These are phyloP conservation scores for Maconellicoccus hirsutus DNA, from an alignment of 1,140 invertebrate genomes.

Conservation along the genomic window DNA sequence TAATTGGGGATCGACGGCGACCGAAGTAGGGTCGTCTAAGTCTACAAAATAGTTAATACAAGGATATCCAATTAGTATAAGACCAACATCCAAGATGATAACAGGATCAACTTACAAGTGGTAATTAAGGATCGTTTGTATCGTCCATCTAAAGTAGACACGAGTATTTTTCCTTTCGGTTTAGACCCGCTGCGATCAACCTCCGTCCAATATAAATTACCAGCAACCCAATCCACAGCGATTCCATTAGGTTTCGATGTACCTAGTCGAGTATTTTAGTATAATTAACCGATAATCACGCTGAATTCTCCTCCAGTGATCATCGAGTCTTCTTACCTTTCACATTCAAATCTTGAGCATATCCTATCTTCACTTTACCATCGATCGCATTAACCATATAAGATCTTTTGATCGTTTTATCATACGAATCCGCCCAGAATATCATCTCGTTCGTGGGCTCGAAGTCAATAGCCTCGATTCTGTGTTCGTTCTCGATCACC, in stretches of 20 bases:
- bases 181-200: constrained; percentile 59
- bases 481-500: constrained; percentile 67
- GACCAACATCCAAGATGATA: no score
- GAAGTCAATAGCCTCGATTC: constrained; percentile 80
- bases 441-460: constrained; percentile 67
- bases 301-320: background rate
- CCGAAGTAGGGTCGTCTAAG: constrained; percentile 68
- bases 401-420: constrained; percentile 80
- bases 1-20: constrained; percentile 74
- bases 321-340: constrained; percentile 38
- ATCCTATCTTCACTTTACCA: constrained; percentile 65
- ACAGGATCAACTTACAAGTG: constrained; percentile 31
- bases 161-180: constrained; percentile 64
- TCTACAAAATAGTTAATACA: constrained; percentile 36
- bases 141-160: constrained; percentile 76
- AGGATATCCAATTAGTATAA: no score
- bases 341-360: constrained; percentile 75
- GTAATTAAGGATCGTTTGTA: constrained; percentile 63
- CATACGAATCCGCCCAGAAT: constrained; percentile 86
- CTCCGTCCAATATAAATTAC: constrained; percentile 92
- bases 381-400: constrained; percentile 70
- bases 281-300: constrained; percentile 35
- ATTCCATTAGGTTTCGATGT: constrained; percentile 69
- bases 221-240: constrained; percentile 82
- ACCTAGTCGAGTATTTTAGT: no score